A percentile compares a stretch with the other conserved stretches of the same genome.
These are phyloP conservation scores for Halcyon malimbica DNA, from an alignment of 2,113 vertebrate species.

Conservation along the genomic window DNA sequence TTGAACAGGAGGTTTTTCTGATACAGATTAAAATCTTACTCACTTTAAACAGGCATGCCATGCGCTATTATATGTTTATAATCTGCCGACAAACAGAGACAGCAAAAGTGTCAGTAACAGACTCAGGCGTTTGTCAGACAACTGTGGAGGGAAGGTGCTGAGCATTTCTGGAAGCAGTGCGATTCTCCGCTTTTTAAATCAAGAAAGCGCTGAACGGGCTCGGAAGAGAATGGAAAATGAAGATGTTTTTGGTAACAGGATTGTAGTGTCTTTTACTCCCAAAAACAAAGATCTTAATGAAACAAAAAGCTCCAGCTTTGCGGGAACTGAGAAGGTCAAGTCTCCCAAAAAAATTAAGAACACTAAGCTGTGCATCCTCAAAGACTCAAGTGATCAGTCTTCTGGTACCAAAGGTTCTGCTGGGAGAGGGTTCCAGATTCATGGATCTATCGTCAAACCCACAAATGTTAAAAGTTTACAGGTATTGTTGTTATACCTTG, in stretches of 20 bases:
- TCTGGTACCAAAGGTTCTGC: constrained; percentile 79
- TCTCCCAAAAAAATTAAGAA: constrained; percentile 89
- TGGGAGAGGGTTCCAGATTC: constrained; percentile 78
- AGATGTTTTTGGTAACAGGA: constrained; percentile 93
- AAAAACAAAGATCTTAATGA: constrained; percentile 78
- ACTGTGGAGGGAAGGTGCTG: constrained; percentile 96
- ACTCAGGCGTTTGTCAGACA: constrained; percentile 94
- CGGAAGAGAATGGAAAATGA: constrained; percentile 97
- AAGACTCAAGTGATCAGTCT: constrained; percentile 81
- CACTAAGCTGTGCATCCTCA: constrained; percentile 80
- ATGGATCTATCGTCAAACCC: constrained; percentile 78
- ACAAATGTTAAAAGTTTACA: constrained; percentile 90
- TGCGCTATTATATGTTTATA: constrained; percentile 94
- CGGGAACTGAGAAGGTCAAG: constrained; percentile 82
- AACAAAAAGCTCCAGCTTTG: constrained; percentile 73
- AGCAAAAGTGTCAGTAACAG: constrained; percentile 91
- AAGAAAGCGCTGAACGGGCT: constrained; percentile 90
- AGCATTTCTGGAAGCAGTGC: constrained; percentile 89
- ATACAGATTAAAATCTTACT: background rate
- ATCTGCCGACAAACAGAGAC: constrained; percentile 92
- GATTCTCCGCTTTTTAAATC: constrained; percentile 90
- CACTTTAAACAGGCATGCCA: constrained; percentile 84
- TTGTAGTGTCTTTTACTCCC: constrained; percentile 89
- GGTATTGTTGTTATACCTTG: constrained; percentile 50
- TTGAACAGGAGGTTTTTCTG: background rate